phyloP scores from a whole-genome alignment of 1,140 invertebrate genomes.

The Pseudobourletiella spinata region DNA sequence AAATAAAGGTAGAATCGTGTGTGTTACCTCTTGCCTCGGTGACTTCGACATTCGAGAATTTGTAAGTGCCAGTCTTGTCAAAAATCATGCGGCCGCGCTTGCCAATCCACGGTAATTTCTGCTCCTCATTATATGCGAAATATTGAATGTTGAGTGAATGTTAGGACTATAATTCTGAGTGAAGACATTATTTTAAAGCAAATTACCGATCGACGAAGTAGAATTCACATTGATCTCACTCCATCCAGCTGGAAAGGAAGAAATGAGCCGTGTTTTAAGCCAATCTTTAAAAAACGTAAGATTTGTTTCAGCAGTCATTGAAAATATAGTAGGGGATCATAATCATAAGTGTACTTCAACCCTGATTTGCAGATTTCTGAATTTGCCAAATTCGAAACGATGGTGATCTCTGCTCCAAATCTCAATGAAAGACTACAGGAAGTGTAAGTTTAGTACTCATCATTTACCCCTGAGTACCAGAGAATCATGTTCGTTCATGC shows the following conservation, averaged over 20 bases:
- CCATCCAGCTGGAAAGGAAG: slow-evolving; percentile 30
- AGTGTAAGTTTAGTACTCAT: slow-evolving; percentile 5
- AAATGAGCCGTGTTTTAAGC: not conserved
- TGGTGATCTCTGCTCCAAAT: slow-evolving; percentile 53
- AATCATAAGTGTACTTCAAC: not conserved
- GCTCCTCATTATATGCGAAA: too few relatives aligned
- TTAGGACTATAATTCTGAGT: too few relatives aligned
- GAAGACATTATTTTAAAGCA: slow-evolving; percentile 44
- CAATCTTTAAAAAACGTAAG: slow-evolving; percentile 7
- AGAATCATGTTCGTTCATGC: not conserved
- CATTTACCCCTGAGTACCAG: too few relatives aligned
- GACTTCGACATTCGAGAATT: slow-evolving; percentile 75
- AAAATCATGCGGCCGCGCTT: slow-evolving; percentile 65
- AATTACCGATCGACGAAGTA: slow-evolving; percentile 67
- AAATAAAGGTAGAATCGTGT: slow-evolving; percentile 74
- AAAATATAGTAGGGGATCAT: not conserved
- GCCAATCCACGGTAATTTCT: too few relatives aligned
- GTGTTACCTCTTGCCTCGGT: slow-evolving; percentile 75
- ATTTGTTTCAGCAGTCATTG: not conserved
- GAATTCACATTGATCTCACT: slow-evolving; percentile 30
- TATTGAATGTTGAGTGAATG: too few relatives aligned
- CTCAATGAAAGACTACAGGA: slow-evolving; percentile 20
- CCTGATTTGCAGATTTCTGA: slow-evolving; percentile 50
- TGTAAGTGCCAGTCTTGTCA: slow-evolving; percentile 61
- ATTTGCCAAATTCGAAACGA: slow-evolving; percentile 56